Conservation (phyloP, 1,140 invertebrate species). For the Drosophila hydei region DNA sequence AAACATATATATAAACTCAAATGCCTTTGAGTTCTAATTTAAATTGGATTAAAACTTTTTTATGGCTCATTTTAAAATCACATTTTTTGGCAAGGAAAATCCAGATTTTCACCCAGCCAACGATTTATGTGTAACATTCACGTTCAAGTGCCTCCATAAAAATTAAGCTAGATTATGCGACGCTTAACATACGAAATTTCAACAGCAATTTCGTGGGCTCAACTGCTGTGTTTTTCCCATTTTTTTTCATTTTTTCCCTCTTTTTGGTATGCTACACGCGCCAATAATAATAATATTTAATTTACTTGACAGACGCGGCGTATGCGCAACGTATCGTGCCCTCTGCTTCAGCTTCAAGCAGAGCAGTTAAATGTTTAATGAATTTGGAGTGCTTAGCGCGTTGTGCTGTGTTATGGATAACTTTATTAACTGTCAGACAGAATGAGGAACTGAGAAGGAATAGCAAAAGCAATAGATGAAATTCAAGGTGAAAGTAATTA, state of each 20-base stretch:
- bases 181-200: constrained; percentile 8
- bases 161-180: constrained; percentile 8
- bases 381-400: constrained; percentile 2
- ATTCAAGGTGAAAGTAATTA: no score
- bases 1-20: no score
- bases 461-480: no score
- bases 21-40: no score
- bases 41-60: no score
- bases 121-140: constrained; percentile 2
- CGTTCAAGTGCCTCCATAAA: not conserved
- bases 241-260: not conserved
- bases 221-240: not conserved
- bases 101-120: not conserved
- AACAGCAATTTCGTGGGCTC: constrained; percentile 5
- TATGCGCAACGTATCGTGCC: constrained; percentile 38
- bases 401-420: not conserved
- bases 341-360: not conserved
- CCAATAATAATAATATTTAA: constrained; percentile 56
- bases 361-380: constrained; percentile 41
- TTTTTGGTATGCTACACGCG: constrained; percentile 19
- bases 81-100: no score
- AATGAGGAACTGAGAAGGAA: not conserved
- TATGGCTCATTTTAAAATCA: no score
- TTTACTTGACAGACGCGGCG: constrained; percentile 41
- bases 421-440: not conserved